Conservation (phyloP, 2,888 invertebrate genomes). For the Pammene aurita region DNA sequence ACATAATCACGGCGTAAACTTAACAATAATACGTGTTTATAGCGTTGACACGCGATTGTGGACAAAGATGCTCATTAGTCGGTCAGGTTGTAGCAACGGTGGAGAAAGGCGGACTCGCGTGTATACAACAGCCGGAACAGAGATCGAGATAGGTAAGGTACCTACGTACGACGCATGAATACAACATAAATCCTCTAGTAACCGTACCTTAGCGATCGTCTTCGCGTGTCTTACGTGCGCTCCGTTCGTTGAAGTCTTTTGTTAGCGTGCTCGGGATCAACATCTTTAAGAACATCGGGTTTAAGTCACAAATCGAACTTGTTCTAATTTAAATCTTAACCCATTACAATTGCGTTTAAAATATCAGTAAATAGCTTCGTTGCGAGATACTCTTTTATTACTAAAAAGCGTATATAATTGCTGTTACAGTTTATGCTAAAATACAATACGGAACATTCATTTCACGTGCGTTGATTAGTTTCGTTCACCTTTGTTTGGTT, state of each 20-base stretch:
- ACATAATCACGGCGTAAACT: constrained; percentile 6
- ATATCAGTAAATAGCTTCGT: background rate
- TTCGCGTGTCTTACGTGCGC: constrained; percentile 47
- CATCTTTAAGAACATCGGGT: constrained; percentile 39
- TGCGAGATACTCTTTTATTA: constrained; percentile 18
- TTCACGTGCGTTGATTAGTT: constrained; percentile 36
- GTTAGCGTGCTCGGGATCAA: constrained; percentile 48
- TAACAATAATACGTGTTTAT: constrained; percentile 21
- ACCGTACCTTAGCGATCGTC: constrained; percentile 47
- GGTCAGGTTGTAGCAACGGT: constrained; percentile 57
- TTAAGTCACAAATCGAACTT: constrained; percentile 10
- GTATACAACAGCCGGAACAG: constrained; percentile 43
- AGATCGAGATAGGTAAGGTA: constrained; percentile 40
- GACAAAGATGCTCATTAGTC: constrained; percentile 47
- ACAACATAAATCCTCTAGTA: constrained; percentile 51
- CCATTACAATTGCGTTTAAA: constrained; percentile 7
- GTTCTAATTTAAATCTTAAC: constrained; percentile 14
- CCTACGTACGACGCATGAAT: constrained; percentile 46
- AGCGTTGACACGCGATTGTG: constrained; percentile 29
- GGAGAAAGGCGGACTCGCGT: constrained; percentile 58
- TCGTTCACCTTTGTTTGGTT: constrained; percentile 20
- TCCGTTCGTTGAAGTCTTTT: constrained; percentile 69
- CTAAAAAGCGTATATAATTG: constrained; percentile 22
- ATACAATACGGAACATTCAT: constrained; percentile 25
- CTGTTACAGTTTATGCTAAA: constrained; percentile 33